Base-by-base conservation (phyloP, 2,888 invertebrate genomes). In the Congeria kusceri region DNA sequence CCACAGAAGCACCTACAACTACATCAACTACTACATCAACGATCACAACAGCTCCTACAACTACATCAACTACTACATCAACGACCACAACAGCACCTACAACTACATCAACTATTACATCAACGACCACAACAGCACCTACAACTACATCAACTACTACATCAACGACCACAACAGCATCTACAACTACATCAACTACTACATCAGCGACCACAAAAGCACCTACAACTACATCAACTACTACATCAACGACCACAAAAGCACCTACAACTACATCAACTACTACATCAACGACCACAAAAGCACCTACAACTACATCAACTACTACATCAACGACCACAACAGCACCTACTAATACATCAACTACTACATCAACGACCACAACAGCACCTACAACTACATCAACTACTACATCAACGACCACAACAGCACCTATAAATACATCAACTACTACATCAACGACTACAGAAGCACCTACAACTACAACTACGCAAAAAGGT, bases 11-110 rank as follows among this genome's bases (percentile, higher is more conserved):
- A 13, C 46, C 64, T 44, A n/a, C 56, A 27, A 58, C 62, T 23
- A 56, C 73, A 25, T 47, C 62, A 25, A n/a, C 65, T 46, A 44
- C 56, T 44, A 53, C n/a, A 57, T 18, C 63, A 72, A 32, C 61
- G 9, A 20, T 53, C 23, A 44, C 65, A 39, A 44, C 71, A 18
- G 46, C 29, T 11, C 58, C 63, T 25, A 20, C 58, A 18, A 32
- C 29, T 11, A 39, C 57, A 62, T 56, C 57, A 32, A 39, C 25
- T 23, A 28, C 57, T 49, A 23, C 53, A 57, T 28, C 20, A 66
- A n/a, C 59, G 23, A 28, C 59, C 29, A 5, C 57, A 13, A 18
- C 49, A 15, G 29, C 66, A 20, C 15, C 57, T 20, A 46, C 74
- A 32, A 29, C 44, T 23, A 1, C 66, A 25, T 20, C 28, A n/a